phyloP scores from a whole-genome alignment of 2,888 invertebrate species.

The Leptopilina myrica region DNA sequence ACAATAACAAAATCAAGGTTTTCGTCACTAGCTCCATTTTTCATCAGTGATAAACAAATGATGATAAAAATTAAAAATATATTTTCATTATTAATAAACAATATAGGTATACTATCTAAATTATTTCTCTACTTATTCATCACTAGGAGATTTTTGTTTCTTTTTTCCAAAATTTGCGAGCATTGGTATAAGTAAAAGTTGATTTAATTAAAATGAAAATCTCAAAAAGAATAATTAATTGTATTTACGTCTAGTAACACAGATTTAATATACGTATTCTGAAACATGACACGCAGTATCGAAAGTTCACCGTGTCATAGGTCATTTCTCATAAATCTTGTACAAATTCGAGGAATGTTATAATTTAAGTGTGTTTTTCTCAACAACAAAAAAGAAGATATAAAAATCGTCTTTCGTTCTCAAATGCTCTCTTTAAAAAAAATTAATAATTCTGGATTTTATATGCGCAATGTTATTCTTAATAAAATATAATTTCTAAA shows the following conservation, averaged over 20 bases:
- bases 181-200: not conserved
- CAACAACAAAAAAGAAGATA: not conserved
- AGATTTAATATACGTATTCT: constrained; percentile 26
- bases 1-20: constrained; percentile 38
- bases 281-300: constrained; percentile 53
- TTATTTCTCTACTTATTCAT: not conserved
- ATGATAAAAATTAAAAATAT: not conserved
- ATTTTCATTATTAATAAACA: not conserved
- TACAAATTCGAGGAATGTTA: constrained; percentile 39
- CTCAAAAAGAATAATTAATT: constrained; percentile 23
- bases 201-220: not conserved
- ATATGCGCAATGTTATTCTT: not conserved
- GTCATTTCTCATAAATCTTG: constrained; percentile 53
- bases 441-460: not conserved
- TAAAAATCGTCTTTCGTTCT: not conserved
- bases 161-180: not conserved
- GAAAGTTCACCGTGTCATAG: constrained; percentile 63
- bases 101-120: not conserved
- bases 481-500: too few species aligned
- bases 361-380: not conserved
- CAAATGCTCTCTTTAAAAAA: not conserved
- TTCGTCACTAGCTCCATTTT: constrained; percentile 16
- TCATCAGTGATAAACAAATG: not conserved
- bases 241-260: constrained; percentile 6
- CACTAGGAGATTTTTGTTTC: not conserved